Evolutionary conservation across 64 coral and sea anemone genomes (phyloP).

Genomic region (Astreopora myriophthalma): DNA sequence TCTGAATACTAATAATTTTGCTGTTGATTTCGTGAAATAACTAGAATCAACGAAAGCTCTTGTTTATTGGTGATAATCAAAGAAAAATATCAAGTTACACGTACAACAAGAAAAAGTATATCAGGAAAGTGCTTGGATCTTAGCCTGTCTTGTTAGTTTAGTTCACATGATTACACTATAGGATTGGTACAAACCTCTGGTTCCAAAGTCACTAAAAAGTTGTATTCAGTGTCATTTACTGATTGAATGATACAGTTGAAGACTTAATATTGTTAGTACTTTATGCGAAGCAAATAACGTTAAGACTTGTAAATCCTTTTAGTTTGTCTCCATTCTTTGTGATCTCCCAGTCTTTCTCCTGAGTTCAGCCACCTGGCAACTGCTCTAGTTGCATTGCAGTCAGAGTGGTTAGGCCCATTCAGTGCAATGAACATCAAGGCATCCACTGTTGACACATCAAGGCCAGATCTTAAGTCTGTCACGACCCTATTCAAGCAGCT

Average conservation of each 20-base stretch:
- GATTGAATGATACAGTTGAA: neutral
- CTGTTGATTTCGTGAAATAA: no score
- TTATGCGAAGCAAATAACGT: no score
- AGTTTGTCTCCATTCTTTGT: no score
- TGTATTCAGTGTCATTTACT: neutral
- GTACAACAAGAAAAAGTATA: neutral
- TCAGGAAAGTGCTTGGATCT: neutral
- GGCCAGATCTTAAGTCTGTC: constrained; percentile 35
- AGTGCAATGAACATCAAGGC: constrained; percentile 40
- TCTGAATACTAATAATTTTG: constrained; percentile 34
- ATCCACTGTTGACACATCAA: constrained; percentile 29
- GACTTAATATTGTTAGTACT: neutral
- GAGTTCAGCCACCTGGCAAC: constrained; percentile 23
- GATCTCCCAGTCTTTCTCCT: neutral
- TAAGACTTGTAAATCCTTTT: no score
- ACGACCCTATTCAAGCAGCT: constrained; percentile 21
- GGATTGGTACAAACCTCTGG: neutral
- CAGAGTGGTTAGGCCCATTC: constrained; percentile 1
- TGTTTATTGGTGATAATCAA: constrained; percentile 14
- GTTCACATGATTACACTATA: neutral
- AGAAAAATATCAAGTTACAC: neutral
- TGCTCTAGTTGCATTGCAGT: constrained; percentile 26
- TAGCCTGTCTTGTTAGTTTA: neutral
- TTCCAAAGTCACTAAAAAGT: neutral
- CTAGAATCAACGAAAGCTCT: constrained; percentile 5